Base-by-base conservation (phyloP, 2,797 vertebrate genomes). In the Pangasius djambal region DNA sequence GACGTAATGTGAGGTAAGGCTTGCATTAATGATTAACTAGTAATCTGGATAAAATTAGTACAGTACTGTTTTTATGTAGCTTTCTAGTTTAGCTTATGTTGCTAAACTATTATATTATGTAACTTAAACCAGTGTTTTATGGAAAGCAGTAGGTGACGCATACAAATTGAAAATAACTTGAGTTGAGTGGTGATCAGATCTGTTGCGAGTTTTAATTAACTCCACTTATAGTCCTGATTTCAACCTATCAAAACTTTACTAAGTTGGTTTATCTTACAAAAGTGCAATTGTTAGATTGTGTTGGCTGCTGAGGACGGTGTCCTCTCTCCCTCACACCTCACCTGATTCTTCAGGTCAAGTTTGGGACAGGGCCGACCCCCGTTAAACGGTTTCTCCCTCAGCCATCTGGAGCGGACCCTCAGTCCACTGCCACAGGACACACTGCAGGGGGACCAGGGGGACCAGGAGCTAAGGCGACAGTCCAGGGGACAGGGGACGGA, bases 261-360 rank as follows among this genome's bases (percentile, higher is more conserved):
- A 25, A 22, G 18, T 0, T 0, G 22, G 20, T 74, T 37, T 9
- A 15, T 74, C 20, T 74, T 44, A 50, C 13, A 6, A 50, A 50
- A 15, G 22, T 55, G 18, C 3, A 34, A 34, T 50, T 10, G 50
- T 25, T 61, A 37, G 18, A 37, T 16, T 50, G 82, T 48, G 37
- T 0, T 4, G 3, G 20, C 40, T 40, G 52, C 20, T 9, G 31
- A 16, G 12, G 69, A 72, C 9, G 3, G 7, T 18, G 16, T 87
- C 72, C 79, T 50, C 13, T 83, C 31, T 87, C 69, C 57, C 22
- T 70, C 0, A 0, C 25, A 40, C 79, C 97, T 97, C 97, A 99
- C 99, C 98, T 99, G 98, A 93, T 99, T 99, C 95, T 97, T 99
- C 87, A 98, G 96, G 94, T 99, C 98, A 93, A 99, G 94, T 92